Conservation (phyloP, 2,888 invertebrate species). For the Aromia moschata region DNA sequence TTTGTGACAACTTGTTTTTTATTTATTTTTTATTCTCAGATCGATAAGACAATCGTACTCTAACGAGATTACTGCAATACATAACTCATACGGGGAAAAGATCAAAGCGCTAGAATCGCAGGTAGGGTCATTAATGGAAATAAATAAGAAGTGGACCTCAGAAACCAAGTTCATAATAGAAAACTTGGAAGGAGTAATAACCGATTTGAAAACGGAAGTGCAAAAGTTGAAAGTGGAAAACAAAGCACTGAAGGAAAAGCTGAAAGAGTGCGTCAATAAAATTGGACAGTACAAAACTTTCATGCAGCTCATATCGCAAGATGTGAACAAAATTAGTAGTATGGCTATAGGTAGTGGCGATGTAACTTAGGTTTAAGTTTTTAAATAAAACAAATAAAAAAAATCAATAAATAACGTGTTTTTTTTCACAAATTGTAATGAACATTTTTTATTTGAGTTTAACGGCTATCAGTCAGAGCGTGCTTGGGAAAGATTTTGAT, state of each 20-base stretch:
- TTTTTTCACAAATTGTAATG: no score
- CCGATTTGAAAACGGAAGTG: conserved; percentile 68
- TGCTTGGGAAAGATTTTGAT: no score
- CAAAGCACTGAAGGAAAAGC: conserved; percentile 60
- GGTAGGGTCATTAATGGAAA: conserved; percentile 69
- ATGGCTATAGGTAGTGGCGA: conserved; percentile 11
- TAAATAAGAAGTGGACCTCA: conserved; percentile 71
- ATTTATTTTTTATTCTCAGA: conserved; percentile 41
- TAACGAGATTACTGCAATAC: conserved; percentile 41
- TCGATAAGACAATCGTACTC: conserved; percentile 31
- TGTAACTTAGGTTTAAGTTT: no score
- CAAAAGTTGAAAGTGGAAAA: conserved; percentile 63
- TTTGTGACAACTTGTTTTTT: neutral
- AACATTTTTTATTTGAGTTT: no score
- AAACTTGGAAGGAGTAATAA: conserved; percentile 69
- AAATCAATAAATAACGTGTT: no score
- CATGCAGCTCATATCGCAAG: conserved; percentile 17
- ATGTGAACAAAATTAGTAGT: conserved; percentile 28
- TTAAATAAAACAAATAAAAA: no score
- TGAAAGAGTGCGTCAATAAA: conserved; percentile 53
- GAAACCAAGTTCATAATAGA: conserved; percentile 71
- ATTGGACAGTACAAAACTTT: conserved; percentile 44
- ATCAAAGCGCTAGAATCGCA: conserved; percentile 69
- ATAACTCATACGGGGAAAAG: conserved; percentile 41
- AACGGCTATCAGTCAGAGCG: no score